phyloP scores from a whole-genome alignment of 2,113 vertebrate genomes.

The Phoxinus phoxinus region DNA sequence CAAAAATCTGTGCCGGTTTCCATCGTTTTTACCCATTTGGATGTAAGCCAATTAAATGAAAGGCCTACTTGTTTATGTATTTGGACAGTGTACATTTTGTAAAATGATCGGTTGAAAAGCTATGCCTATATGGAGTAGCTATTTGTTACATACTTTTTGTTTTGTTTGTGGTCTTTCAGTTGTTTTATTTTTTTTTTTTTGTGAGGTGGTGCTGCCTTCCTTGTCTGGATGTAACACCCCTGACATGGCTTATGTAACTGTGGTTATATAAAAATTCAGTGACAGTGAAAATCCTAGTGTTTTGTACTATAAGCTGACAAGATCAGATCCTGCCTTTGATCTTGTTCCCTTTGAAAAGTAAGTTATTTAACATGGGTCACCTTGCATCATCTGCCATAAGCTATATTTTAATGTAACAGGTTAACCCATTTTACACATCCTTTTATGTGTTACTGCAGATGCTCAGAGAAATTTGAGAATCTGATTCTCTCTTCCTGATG shows the following conservation, averaged over 20 bases:
- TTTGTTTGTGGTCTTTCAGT: neutral
- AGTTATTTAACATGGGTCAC: slow-evolving; percentile 27
- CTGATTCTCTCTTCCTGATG: slow-evolving; percentile 52
- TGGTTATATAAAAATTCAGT: slow-evolving; percentile 2
- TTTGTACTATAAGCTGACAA: neutral
- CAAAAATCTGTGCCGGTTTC: too few relatives aligned
- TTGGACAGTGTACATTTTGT: neutral
- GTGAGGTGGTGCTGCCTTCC: neutral
- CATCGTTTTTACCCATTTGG: too few relatives aligned
- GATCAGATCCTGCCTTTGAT: slow-evolving; percentile 22
- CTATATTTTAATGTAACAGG: slow-evolving; percentile 39
- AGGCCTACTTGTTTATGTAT: neutral
- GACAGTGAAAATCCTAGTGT: neutral
- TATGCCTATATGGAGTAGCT: too few relatives aligned
- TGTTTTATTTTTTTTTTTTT: neutral
- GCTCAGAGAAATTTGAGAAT: slow-evolving; percentile 40
- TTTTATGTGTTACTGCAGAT: slow-evolving; percentile 41
- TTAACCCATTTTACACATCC: slow-evolving; percentile 40
- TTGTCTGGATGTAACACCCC: neutral
- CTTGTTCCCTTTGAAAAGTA: slow-evolving; percentile 10
- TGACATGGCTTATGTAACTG: neutral
- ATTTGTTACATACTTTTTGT: neutral
- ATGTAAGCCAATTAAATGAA: neutral
- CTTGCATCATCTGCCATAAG: slow-evolving; percentile 45
- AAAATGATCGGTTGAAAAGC: too few relatives aligned